These are phyloP conservation scores for Monochamus alternatus DNA, from an alignment of 2,888 invertebrate genomes.

Conservation along the genomic window DNA sequence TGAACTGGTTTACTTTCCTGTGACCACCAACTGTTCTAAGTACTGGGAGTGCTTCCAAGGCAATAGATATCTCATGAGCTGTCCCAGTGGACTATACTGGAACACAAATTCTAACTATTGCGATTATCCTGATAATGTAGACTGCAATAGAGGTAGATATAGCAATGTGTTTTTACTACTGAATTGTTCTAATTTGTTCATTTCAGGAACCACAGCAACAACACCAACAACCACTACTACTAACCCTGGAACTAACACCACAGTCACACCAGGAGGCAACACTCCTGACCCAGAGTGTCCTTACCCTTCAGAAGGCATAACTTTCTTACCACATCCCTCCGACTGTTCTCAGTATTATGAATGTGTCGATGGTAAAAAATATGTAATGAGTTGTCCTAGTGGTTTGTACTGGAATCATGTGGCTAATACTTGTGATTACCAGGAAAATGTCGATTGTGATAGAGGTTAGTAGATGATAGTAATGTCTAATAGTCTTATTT, in stretches of 20 bases:
- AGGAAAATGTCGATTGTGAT: too few relatives aligned
- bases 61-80: constrained; percentile 21
- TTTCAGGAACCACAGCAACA: too few relatives aligned
- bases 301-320: constrained; percentile 29
- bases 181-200: too few relatives aligned
- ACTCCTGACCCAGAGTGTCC: constrained; percentile 43
- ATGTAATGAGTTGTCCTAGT: neutral
- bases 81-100: constrained; percentile 39
- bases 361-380: constrained; percentile 35
- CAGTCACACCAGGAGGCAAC: neutral
- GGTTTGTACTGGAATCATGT: too few relatives aligned
- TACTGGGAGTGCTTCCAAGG: constrained; percentile 42
- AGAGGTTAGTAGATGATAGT: neutral
- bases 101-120: constrained; percentile 30
- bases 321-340: constrained; percentile 23
- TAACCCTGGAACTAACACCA: neutral
- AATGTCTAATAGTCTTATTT: constrained; percentile 26
- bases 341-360: constrained; percentile 41
- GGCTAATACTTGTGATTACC: too few relatives aligned
- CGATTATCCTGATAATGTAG: constrained; percentile 33
- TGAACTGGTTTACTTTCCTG: constrained; percentile 15
- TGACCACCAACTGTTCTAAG: constrained; percentile 40
- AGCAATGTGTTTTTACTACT: too few relatives aligned
- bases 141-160: neutral
- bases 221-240: neutral